Base-by-base conservation (phyloP, 1,140 invertebrate species). In the Phymastichus coffea region DNA sequence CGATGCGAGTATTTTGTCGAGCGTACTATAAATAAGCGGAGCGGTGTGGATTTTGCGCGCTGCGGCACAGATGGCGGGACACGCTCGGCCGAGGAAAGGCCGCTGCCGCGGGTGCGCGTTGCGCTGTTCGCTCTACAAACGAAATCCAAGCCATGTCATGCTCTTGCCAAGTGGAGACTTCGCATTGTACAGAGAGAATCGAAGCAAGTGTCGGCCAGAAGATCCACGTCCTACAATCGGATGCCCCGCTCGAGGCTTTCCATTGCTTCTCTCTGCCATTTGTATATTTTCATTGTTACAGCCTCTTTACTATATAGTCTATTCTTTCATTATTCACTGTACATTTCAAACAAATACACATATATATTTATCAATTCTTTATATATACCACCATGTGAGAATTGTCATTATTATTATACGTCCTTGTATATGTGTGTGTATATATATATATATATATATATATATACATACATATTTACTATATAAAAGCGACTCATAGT, bases 231-330 rank as follows among this genome's bases (percentile, higher is more conserved):
- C n/a, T n/a, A n/a, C n/a, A n/a, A n/a, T n/a, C n/a, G n/a, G n/a
- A n/a, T n/a, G n/a, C n/a, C n/a, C n/a, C n/a, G n/a, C n/a, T n/a
- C n/a, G n/a, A n/a, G n/a, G n/a, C n/a, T n/a, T n/a, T n/a, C n/a
- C n/a, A n/a, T n/a, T n/a, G n/a, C n/a, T n/a, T n/a, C n/a, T n/a
- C n/a, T n/a, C n/a, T n/a, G n/a, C 33, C 63, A 63, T 67, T 68
- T 75, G 65, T 73, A 74, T 69, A 74, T 72, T 72, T 75, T 68
- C 70, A 66, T 72, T 73, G 70, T 75, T 75, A 71, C 66, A 49
- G 17, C 19, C 65, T 72, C 65, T 69, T 66, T 58, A 69, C 56
- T 70, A 72, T n/a, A n/a, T 70, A 67, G 64, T 65, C 60, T 71
- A 71, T 43, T 51, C 37, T 71, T 64, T 70, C 66, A 63, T 72